Evolutionary conservation across 1,140 invertebrate genomes (phyloP).

Genomic region (Eufriesea mexicana): DNA sequence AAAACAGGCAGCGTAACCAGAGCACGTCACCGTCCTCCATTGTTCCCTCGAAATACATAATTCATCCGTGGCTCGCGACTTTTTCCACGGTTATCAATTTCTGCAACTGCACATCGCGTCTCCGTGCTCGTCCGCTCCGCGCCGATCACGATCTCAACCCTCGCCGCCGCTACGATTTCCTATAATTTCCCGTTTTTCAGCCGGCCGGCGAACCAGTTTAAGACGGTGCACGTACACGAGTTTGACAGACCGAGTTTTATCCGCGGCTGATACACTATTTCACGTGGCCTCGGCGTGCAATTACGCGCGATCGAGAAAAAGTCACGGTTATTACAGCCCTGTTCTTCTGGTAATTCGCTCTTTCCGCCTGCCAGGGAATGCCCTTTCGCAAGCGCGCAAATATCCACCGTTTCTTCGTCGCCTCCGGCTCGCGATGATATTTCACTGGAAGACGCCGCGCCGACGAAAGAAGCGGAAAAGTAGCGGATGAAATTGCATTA

Average conservation of each 20-base stretch:
- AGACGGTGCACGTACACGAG: not conserved
- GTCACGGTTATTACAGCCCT: conserved; percentile 38
- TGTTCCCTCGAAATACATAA: conserved; percentile 33
- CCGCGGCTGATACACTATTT: conserved; percentile 26
- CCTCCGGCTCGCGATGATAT: conserved; percentile 59
- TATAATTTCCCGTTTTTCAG: conserved; percentile 45
- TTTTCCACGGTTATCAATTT: conserved; percentile 26
- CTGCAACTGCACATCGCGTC: not conserved
- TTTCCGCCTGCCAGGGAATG: conserved; percentile 53
- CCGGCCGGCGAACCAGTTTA: conserved; percentile 4
- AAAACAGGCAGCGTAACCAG: not conserved
- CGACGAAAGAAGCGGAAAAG: not conserved
- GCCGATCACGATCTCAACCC: not conserved
- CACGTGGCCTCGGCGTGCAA: conserved; percentile 27
- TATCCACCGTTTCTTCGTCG: conserved; percentile 39
- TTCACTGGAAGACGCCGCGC: conserved; percentile 43
- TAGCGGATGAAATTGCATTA: not conserved
- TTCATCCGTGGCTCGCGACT: conserved; percentile 7
- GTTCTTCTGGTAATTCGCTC: conserved; percentile 58
- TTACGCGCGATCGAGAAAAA: conserved; percentile 46
- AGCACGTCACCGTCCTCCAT: conserved; percentile 21
- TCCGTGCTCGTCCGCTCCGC: too few relatives aligned
- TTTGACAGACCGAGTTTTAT: conserved; percentile 42
- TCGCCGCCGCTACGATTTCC: conserved; percentile 20
- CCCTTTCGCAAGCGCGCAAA: conserved; percentile 44